Evolutionary conservation across 2,113 vertebrate genomes (phyloP).

Genomic region (Lasiurus borealis): DNA sequence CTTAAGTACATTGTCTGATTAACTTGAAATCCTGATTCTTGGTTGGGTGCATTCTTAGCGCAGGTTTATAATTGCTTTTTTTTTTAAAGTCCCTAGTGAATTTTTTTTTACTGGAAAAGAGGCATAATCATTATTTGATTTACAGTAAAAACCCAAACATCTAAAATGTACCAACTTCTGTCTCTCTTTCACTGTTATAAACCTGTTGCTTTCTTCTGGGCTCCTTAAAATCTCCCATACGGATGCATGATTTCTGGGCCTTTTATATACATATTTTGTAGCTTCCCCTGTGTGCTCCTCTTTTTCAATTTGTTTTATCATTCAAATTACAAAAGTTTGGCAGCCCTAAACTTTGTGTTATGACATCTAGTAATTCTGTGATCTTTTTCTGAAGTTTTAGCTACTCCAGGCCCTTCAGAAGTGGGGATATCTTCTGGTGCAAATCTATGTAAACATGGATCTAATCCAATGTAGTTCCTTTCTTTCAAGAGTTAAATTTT

Average conservation of each 20-base stretch:
- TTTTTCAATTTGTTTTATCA: background rate
- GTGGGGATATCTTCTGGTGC: background rate
- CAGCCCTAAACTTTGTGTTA: background rate
- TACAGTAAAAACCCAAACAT: background rate
- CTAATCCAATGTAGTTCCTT: background rate
- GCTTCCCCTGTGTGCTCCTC: background rate
- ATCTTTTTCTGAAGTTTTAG: background rate
- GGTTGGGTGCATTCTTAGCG: background rate
- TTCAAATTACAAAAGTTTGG: background rate
- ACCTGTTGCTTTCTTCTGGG: background rate
- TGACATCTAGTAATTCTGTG: background rate
- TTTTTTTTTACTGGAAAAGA: background rate
- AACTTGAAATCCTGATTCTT: background rate
- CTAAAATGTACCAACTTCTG: background rate
- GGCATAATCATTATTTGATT: background rate
- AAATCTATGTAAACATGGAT: background rate
- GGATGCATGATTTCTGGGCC: background rate
- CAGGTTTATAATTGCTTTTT: background rate
- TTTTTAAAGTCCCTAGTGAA: background rate
- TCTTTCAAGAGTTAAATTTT: background rate
- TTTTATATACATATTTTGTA: background rate
- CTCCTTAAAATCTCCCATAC: background rate
- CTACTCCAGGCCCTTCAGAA: background rate
- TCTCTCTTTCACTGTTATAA: background rate
- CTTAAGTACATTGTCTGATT: background rate